Conservation (phyloP, 2,113 vertebrate genomes). For the Upupa epops region DNA sequence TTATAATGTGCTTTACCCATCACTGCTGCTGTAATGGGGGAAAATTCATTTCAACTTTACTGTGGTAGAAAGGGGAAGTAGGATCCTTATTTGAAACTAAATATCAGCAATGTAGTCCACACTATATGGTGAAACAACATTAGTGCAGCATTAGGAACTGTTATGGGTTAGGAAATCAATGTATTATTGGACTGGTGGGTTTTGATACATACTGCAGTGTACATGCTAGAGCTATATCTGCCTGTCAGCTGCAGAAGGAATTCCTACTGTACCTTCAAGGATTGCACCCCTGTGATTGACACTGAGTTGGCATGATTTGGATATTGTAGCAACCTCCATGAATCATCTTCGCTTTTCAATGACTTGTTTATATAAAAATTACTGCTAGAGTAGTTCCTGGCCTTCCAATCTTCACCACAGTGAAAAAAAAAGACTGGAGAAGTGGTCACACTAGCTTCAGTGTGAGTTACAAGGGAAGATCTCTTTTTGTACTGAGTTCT, state of each 20-base stretch:
- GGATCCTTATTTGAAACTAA: not conserved
- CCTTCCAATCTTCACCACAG: not conserved
- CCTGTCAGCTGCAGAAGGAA: not conserved
- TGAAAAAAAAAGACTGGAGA: not conserved
- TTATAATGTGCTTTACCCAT: not conserved
- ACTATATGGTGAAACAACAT: not conserved
- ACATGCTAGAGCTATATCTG: not conserved
- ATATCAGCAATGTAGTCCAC: not conserved
- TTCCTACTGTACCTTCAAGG: not conserved
- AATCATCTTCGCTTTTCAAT: slow-evolving; percentile 10
- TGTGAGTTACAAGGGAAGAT: fast-evolving
- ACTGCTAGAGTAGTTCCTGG: not conserved
- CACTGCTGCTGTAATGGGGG: fast-evolving
- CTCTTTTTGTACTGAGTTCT: not conserved
- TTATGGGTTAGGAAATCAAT: not conserved
- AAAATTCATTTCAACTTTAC: not conserved
- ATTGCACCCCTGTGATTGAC: not conserved
- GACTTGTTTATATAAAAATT: not conserved
- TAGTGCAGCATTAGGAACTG: not conserved
- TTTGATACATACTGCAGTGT: not conserved
- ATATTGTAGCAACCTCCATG: slow-evolving; percentile 32
- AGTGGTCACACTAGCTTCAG: not conserved
- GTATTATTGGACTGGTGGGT: not conserved
- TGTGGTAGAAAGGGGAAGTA: not conserved
- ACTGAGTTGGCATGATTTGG: fast-evolving